phyloP scores from a whole-genome alignment of 1,140 invertebrate species.

The Procambarus virginalis region DNA sequence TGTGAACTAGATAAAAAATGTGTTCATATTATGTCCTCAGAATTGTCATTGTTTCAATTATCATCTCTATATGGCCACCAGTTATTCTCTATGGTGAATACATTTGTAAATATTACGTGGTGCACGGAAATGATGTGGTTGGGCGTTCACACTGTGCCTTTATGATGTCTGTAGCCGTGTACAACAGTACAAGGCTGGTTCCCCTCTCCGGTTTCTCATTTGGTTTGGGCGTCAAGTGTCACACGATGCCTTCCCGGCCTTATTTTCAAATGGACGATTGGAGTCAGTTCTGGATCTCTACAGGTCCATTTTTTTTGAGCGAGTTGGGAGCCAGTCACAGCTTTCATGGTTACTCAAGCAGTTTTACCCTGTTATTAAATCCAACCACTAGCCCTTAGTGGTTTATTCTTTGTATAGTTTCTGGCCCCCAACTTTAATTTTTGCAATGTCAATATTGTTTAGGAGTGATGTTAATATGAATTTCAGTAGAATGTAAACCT shows the following conservation, averaged over 20 bases:
- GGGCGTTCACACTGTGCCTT: constrained; percentile 63
- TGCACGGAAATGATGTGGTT: constrained; percentile 45
- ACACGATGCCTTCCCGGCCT: background rate
- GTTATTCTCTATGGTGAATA: constrained; percentile 22
- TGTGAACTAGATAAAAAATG: background rate
- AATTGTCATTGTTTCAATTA: background rate
- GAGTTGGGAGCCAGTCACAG: background rate
- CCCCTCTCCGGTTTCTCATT: background rate
- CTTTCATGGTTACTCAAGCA: background rate
- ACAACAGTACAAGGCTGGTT: background rate
- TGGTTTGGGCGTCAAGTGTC: background rate
- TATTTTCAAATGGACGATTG: background rate
- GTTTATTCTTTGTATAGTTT: background rate
- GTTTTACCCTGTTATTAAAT: background rate
- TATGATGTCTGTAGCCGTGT: constrained; percentile 25
- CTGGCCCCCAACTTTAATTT: background rate
- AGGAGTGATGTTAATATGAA: background rate
- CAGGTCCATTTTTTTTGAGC: background rate
- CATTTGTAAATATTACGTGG: background rate
- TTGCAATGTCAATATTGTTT: background rate
- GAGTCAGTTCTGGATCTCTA: background rate
- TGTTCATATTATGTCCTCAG: background rate
- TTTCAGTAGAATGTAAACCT: background rate
- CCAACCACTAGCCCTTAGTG: background rate
- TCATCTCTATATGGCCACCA: background rate